Conservation (phyloP, 1,140 invertebrate species). For the Watersipora subatra region DNA sequence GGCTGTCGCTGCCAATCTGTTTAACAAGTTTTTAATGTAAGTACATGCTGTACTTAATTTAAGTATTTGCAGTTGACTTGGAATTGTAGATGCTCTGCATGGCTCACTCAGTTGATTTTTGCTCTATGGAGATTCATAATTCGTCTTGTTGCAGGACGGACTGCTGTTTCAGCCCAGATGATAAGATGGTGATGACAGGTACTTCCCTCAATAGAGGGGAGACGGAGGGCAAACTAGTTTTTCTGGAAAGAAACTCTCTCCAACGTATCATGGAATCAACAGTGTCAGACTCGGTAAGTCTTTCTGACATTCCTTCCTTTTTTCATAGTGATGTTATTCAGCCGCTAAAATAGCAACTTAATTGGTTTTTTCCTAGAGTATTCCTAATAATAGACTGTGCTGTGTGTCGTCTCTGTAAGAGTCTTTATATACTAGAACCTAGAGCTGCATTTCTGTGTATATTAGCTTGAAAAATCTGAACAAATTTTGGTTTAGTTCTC, state of each 20-base stretch:
- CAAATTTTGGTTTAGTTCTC: too few species aligned
- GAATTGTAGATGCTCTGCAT: not conserved
- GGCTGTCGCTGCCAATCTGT: constrained; percentile 54
- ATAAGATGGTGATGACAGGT: constrained; percentile 73
- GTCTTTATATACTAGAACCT: too few species aligned
- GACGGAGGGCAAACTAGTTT: constrained; percentile 58
- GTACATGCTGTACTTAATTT: constrained; percentile 15
- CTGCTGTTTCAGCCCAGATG: constrained; percentile 85
- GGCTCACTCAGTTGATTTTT: too few species aligned
- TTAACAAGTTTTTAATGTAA: constrained; percentile 63
- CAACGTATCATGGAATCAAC: constrained; percentile 52
- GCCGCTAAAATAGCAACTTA: too few species aligned
- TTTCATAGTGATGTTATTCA: not conserved
- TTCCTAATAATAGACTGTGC: too few species aligned
- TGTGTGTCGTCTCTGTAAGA: too few species aligned
- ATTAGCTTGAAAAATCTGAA: too few species aligned
- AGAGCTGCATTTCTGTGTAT: too few species aligned
- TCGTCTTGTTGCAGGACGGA: constrained; percentile 73
- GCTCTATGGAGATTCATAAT: too few species aligned
- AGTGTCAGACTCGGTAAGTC: constrained; percentile 53
- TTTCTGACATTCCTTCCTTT: not conserved
- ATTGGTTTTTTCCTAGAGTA: not conserved
- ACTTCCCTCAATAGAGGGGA: constrained; percentile 61
- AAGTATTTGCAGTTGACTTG: not conserved
- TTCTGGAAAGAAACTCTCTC: constrained; percentile 68